phyloP scores from a whole-genome alignment of 2,797 vertebrate genomes.

The Sternarchorhynchus goeldii region DNA sequence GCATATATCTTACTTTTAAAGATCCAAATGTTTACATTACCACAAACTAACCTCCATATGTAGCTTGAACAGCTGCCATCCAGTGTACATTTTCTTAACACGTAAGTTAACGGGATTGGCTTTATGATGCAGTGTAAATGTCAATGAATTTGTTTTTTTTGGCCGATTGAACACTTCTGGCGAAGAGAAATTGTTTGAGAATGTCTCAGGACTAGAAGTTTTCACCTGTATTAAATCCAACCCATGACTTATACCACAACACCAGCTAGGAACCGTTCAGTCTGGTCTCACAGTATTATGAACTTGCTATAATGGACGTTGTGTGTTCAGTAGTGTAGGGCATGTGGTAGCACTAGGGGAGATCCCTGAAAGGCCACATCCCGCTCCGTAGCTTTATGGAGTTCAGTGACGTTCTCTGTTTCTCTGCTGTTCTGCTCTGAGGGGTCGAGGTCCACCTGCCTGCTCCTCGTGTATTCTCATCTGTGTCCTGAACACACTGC shows the following conservation, averaged over 20 bases:
- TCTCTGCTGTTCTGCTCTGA: slow-evolving; percentile 25
- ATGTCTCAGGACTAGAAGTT: background rate
- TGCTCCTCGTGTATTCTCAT: slow-evolving; percentile 71
- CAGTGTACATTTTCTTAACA: slow-evolving; percentile 23
- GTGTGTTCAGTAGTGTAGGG: slow-evolving; percentile 23
- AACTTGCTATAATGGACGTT: slow-evolving; percentile 14
- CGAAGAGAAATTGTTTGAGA: background rate
- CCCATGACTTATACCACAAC: background rate
- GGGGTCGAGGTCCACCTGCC: slow-evolving; percentile 43
- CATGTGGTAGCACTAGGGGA: background rate
- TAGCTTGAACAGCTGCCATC: slow-evolving; percentile 17
- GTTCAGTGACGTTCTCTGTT: slow-evolving; percentile 38
- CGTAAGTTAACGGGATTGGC: slow-evolving; percentile 9
- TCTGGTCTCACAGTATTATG: slow-evolving; percentile 42
- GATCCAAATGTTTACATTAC: slow-evolving; percentile 39
- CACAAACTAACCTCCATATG: slow-evolving; percentile 18
- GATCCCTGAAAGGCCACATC: slow-evolving; percentile 34
- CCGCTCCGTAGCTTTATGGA: slow-evolving; percentile 37
- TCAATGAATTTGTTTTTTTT: background rate
- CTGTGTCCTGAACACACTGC: slow-evolving; percentile 46
- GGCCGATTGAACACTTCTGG: background rate
- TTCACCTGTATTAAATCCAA: slow-evolving; percentile 9
- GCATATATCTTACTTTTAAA: slow-evolving; percentile 21
- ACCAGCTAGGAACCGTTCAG: slow-evolving; percentile 12
- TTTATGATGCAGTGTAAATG: background rate